These are phyloP conservation scores for Drosophila ironensis DNA, from an alignment of 1,140 invertebrate species.

Conservation along the genomic window DNA sequence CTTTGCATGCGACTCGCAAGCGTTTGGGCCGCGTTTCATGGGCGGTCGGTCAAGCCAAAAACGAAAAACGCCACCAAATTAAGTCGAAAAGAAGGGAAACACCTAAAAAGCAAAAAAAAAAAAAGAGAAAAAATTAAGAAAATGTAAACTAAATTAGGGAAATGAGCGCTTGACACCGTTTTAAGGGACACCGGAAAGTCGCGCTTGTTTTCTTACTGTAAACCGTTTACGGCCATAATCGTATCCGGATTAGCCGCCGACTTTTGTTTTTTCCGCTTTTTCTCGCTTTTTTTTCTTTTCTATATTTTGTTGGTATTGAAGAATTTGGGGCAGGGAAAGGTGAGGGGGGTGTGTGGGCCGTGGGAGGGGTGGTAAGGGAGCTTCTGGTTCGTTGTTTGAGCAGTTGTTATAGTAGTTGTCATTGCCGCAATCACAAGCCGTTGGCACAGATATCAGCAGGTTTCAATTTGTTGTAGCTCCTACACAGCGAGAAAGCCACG, in stretches of 20 bases:
- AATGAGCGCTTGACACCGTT: constrained; percentile 77
- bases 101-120: constrained; percentile 26
- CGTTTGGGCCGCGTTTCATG: constrained; percentile 25
- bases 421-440: constrained; percentile 37
- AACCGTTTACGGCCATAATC: constrained; percentile 71
- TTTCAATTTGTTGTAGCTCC: constrained; percentile 5
- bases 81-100: constrained; percentile 21
- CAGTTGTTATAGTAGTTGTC: constrained; percentile 18
- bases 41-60: not conserved
- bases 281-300: no score
- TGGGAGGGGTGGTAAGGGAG: constrained; percentile 9
- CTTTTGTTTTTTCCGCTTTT: not conserved
- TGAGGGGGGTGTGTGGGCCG: not conserved
- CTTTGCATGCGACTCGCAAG: constrained; percentile 1
- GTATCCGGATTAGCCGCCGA: constrained; percentile 66
- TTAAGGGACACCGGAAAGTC: constrained; percentile 63
- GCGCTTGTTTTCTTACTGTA: constrained; percentile 35
- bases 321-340: constrained; percentile 19
- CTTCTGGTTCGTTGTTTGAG: constrained; percentile 18
- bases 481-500: not conserved
- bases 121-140: constrained; percentile 11
- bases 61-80: constrained; percentile 22
- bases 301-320: constrained; percentile 26
- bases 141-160: constrained; percentile 73
- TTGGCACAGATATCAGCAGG: constrained; percentile 32